These are phyloP conservation scores for Ecdyonurus torrentis DNA, from an alignment of 2,888 invertebrate genomes.

Conservation along the genomic window DNA sequence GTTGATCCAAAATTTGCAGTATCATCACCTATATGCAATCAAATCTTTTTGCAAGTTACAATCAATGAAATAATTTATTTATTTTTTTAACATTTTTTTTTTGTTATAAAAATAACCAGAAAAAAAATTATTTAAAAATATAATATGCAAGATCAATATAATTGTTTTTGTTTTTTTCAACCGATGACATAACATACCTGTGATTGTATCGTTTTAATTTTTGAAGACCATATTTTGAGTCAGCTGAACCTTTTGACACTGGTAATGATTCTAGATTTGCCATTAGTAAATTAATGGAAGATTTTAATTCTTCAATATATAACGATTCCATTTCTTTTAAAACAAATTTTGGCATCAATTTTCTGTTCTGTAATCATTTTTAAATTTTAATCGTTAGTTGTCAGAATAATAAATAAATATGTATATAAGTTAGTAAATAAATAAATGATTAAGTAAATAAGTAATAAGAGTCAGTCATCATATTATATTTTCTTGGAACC, in stretches of 20 bases:
- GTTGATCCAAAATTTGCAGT: too few relatives aligned
- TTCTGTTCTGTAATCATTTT: conserved; percentile 54
- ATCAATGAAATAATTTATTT: neutral
- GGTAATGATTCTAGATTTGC: conserved; percentile 97
- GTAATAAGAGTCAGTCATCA: too few relatives aligned
- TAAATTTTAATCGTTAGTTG: conserved; percentile 6
- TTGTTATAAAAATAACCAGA: neutral
- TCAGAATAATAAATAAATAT: neutral
- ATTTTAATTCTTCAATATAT: conserved; percentile 95
- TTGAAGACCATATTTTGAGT: conserved; percentile 93
- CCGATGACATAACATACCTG: conserved; percentile 52
- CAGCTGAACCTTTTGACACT: conserved; percentile 94
- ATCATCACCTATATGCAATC: too few relatives aligned
- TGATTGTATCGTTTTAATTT: conserved; percentile 97
- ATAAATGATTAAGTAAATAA: too few relatives aligned
- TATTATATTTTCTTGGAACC: too few relatives aligned
- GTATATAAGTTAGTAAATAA: too few relatives aligned
- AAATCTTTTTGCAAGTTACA: conserved; percentile 9
- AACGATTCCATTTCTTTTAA: conserved; percentile 99
- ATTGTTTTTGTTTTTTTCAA: neutral
- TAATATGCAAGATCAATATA: neutral
- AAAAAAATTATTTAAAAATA: neutral
- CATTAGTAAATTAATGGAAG: conserved; percentile 96
- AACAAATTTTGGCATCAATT: conserved; percentile 97
- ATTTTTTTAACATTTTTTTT: neutral